phyloP scores from a whole-genome alignment of 2,888 invertebrate genomes.

The Tachina lurida region DNA sequence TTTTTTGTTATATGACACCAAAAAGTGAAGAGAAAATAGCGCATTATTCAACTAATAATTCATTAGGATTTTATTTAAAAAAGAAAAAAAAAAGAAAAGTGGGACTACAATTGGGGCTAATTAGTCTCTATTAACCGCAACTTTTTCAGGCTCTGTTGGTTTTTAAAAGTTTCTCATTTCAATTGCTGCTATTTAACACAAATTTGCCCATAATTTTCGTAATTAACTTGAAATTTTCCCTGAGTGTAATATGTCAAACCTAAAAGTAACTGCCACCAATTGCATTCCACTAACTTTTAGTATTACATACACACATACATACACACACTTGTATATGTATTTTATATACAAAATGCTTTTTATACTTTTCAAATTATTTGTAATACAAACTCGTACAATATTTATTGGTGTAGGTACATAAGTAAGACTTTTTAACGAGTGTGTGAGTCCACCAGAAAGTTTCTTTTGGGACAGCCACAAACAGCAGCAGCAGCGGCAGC shows the following conservation, averaged over 20 bases:
- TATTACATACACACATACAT: too few species aligned
- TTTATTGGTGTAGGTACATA: slow-evolving; percentile 14
- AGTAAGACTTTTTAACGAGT: slow-evolving; percentile 1
- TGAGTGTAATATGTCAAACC: neutral
- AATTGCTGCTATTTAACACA: slow-evolving; percentile 1
- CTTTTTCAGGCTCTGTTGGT: neutral
- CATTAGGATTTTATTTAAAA: too few species aligned
- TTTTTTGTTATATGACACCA: too few species aligned
- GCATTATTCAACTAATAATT: too few species aligned
- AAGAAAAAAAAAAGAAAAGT: too few species aligned
- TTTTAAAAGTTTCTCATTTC: neutral
- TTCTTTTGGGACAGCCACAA: slow-evolving; percentile 10
- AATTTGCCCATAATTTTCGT: slow-evolving; percentile 10
- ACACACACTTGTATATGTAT: neutral
- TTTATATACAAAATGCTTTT: neutral
- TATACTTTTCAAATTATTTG: slow-evolving; percentile 36
- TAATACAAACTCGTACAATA: slow-evolving; percentile 16
- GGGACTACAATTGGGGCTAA: neutral
- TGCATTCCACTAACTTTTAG: neutral
- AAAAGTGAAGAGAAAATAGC: too few species aligned
- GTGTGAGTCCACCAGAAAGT: slow-evolving; percentile 20
- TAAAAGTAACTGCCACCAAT: neutral
- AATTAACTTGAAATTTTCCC: slow-evolving; percentile 6
- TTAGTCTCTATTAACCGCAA: neutral
- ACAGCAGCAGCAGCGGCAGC: neutral